phyloP scores from a whole-genome alignment of 2,888 invertebrate species.

The Leptinotarsa juncta region DNA sequence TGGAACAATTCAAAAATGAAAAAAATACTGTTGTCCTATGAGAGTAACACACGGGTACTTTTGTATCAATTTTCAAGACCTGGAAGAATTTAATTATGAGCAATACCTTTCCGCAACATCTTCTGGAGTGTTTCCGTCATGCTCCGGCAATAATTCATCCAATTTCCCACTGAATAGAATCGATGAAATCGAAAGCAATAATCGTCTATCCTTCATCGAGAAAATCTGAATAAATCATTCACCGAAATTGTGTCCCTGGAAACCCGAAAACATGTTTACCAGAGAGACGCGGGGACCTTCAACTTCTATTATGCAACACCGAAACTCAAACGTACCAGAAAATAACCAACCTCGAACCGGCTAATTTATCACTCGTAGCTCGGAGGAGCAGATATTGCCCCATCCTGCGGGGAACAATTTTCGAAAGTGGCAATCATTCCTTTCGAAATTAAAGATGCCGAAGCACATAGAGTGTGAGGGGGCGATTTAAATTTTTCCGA shows the following conservation, averaged over 20 bases:
- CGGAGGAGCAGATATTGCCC: conserved; percentile 20
- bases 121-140: neutral
- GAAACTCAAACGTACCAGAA: conserved; percentile 42
- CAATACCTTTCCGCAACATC: neutral
- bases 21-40: too few relatives aligned
- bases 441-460: conserved; percentile 46
- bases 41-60: too few relatives aligned
- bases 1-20: too few relatives aligned
- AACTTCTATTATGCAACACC: conserved; percentile 37
- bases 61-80: too few relatives aligned
- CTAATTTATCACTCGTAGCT: conserved; percentile 35
- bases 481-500: conserved; percentile 39
- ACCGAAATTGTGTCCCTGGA: conserved; percentile 7
- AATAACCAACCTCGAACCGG: conserved; percentile 37
- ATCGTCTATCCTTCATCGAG: conserved; percentile 1
- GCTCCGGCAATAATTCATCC: neutral
- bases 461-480: conserved; percentile 30
- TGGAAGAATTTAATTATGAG: neutral
- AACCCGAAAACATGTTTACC: conserved; percentile 38
- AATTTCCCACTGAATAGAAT: neutral
- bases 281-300: conserved; percentile 14
- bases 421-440: conserved; percentile 47
- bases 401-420: conserved; percentile 39
- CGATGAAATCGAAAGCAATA: neutral
- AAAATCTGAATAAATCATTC: neutral